Conservation (phyloP, 1,140 invertebrate species). For the Sminthurides bifidus region DNA sequence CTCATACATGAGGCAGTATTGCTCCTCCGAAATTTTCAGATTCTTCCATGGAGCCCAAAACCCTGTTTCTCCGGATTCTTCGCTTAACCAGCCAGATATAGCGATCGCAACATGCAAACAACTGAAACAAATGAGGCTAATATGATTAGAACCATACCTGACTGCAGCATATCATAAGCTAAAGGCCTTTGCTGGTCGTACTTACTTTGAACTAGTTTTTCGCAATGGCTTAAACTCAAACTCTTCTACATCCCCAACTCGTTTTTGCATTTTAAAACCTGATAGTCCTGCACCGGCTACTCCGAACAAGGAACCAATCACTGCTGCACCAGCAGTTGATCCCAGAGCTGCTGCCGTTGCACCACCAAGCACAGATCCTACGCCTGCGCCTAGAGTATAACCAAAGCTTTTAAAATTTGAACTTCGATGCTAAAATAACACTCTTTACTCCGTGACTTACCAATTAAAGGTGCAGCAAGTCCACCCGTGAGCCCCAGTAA, state of each 20-base stretch:
- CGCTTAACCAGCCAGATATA: slow-evolving; percentile 54
- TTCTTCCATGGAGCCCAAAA: slow-evolving; percentile 48
- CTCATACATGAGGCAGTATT: slow-evolving; percentile 58
- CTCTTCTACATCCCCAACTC: slow-evolving; percentile 58
- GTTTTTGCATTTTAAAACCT: slow-evolving; percentile 60
- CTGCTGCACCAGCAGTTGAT: slow-evolving; percentile 45
- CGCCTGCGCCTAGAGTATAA: slow-evolving; percentile 39
- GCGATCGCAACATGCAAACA: slow-evolving; percentile 54
- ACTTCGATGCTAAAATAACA: background rate
- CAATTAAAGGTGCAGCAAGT: slow-evolving; percentile 54
- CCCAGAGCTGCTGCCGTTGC: slow-evolving; percentile 48
- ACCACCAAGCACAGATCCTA: slow-evolving; percentile 45
- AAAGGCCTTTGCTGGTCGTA: background rate
- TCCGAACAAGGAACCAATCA: slow-evolving; percentile 56
- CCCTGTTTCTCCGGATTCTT: slow-evolving; percentile 38
- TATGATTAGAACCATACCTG: background rate
- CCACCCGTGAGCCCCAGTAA: slow-evolving; percentile 54
- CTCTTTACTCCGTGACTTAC: slow-evolving; percentile 29
- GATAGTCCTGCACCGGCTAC: slow-evolving; percentile 50
- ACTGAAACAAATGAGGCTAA: slow-evolving; percentile 8
- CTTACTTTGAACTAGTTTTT: slow-evolving; percentile 23
- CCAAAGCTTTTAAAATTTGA: background rate
- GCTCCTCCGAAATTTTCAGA: slow-evolving; percentile 50
- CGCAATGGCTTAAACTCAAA: slow-evolving; percentile 51
- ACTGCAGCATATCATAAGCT: background rate